Percentiles rank a stretch among this genome's conserved stretches.
phyloP scores from a whole-genome alignment of 2,113 vertebrate genomes.

The Pseudopipra pipra region DNA sequence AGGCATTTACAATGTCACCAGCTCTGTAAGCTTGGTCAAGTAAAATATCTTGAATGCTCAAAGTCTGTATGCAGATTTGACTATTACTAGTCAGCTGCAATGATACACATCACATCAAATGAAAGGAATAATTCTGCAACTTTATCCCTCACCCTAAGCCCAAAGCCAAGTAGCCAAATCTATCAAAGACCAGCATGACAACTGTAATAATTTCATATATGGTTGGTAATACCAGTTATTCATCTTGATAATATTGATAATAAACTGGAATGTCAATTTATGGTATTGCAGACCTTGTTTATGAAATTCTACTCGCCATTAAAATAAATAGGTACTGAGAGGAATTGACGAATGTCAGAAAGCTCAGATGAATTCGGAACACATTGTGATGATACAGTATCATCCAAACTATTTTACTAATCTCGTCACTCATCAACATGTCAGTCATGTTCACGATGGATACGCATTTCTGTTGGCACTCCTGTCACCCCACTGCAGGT shows the following conservation, averaged over 20 bases:
- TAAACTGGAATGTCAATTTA: not conserved
- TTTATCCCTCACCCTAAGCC: not conserved
- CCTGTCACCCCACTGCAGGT: not conserved
- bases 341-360: not conserved
- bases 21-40: not conserved
- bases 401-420: not conserved
- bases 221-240: not conserved
- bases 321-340: not conserved
- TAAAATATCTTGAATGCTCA: not conserved
- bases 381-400: not conserved
- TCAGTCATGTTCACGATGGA: not conserved
- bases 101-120: not conserved
- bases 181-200: not conserved
- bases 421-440: not conserved
- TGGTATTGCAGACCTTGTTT: not conserved
- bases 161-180: not conserved
- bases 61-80: not conserved
- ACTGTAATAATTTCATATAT: not conserved
- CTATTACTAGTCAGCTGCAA: not conserved
- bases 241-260: not conserved
- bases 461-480: not conserved
- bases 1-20: not conserved
- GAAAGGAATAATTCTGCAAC: not conserved
- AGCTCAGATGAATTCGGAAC: not conserved
- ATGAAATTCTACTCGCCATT: not conserved